phyloP scores from a whole-genome alignment of 2,888 invertebrate genomes.

The Penaeus monodon region DNA sequence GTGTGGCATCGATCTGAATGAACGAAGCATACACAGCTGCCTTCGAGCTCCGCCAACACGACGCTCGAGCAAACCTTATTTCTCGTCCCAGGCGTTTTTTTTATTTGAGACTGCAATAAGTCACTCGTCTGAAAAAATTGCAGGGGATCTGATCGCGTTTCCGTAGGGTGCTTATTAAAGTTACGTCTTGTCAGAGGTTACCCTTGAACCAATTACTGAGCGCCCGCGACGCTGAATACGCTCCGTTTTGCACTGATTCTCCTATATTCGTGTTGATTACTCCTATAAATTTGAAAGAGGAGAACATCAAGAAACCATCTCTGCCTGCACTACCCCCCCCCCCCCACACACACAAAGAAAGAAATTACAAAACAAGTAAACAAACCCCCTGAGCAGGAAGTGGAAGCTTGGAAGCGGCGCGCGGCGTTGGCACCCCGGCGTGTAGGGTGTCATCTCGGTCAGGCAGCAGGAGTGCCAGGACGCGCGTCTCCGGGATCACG shows the following conservation, averaged over 20 bases:
- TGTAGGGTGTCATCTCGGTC: background rate
- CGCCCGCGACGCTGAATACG: background rate
- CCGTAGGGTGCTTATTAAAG: too few relatives aligned
- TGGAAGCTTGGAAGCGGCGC: too few relatives aligned
- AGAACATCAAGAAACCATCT: too few relatives aligned
- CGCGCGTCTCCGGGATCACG: slow-evolving; percentile 1
- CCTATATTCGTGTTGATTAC: background rate
- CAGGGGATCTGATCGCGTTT: too few relatives aligned
- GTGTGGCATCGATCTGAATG: slow-evolving; percentile 18
- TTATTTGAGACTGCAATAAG: too few relatives aligned
- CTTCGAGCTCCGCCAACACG: too few relatives aligned
- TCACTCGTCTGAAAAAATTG: too few relatives aligned
- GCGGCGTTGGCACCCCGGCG: too few relatives aligned
- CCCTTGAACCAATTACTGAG: slow-evolving; percentile 18
- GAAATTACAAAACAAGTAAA: background rate
- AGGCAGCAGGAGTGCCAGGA: background rate
- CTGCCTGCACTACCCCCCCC: too few relatives aligned
- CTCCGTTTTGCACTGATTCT: background rate
- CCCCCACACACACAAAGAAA: background rate
- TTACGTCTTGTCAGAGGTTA: background rate
- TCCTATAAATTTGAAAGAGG: background rate
- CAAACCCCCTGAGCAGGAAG: too few relatives aligned
- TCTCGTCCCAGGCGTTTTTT: too few relatives aligned
- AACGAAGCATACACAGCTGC: background rate
- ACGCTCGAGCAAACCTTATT: too few relatives aligned